These are phyloP conservation scores for Sebastes oblongus DNA, from an alignment of 2,797 vertebrate genomes.

Conservation along the genomic window DNA sequence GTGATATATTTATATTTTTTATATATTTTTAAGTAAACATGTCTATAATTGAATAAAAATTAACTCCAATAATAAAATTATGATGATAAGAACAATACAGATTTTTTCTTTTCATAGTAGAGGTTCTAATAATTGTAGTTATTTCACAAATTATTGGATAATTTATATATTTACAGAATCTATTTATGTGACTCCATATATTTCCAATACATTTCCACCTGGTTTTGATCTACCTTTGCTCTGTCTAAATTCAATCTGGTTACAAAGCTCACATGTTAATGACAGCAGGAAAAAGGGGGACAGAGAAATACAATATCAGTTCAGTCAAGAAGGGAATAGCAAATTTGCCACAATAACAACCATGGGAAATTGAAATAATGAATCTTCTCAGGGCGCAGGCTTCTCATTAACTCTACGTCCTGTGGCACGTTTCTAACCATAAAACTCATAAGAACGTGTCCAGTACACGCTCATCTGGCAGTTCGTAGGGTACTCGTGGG, in stretches of 20 bases:
- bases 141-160: background rate
- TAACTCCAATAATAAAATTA: accelerated
- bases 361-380: slow-evolving; percentile 48
- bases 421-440: slow-evolving; percentile 24
- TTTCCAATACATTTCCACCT: background rate
- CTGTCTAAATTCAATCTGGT: slow-evolving; percentile 7
- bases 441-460: background rate
- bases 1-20: no score
- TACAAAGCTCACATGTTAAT: background rate
- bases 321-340: slow-evolving; percentile 1
- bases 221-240: background rate
- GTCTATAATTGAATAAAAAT: background rate
- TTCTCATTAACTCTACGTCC: slow-evolving; percentile 31
- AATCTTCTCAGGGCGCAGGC: slow-evolving; percentile 3
- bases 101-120: background rate
- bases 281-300: background rate
- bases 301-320: slow-evolving; percentile 12
- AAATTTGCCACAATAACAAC: slow-evolving; percentile 31
- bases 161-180: background rate
- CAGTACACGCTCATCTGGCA: background rate
- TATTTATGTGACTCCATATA: background rate
- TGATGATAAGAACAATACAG: accelerated
- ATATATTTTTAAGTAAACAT: background rate
- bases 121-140: background rate
- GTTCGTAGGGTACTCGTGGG: background rate